A percentile compares a stretch with the other conserved stretches of the same genome.
phyloP scores from a whole-genome alignment of 2,113 vertebrate genomes.

The Bufo bufo region DNA sequence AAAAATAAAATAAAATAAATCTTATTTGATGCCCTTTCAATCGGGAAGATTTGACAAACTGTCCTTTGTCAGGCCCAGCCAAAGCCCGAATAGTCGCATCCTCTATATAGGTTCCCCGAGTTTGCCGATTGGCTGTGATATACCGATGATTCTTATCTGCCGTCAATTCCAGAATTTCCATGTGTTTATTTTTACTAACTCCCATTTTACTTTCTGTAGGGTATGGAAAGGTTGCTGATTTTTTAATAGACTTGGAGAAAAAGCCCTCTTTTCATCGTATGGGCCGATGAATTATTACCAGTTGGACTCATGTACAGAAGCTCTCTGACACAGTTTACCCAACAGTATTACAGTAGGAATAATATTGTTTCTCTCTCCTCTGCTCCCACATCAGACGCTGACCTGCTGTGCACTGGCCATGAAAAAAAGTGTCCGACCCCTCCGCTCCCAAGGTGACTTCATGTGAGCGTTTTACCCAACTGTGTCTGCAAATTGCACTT shows the following conservation, averaged over 20 bases:
- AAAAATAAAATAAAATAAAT: too few species aligned
- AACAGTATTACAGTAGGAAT: constrained; percentile 57
- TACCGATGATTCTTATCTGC: constrained; percentile 33
- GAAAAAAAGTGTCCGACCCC: constrained; percentile 24
- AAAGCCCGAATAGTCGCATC: not conserved
- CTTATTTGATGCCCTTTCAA: too few species aligned
- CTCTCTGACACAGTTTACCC: constrained; percentile 53
- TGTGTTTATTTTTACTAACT: constrained; percentile 56
- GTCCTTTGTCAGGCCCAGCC: too few species aligned
- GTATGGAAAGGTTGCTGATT: constrained; percentile 52
- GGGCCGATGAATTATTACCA: constrained; percentile 49
- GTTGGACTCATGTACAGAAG: constrained; percentile 51
- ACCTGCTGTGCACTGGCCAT: constrained; percentile 34
- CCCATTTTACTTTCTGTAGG: constrained; percentile 49
- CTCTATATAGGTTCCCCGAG: not conserved
- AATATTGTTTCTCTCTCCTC: constrained; percentile 50
- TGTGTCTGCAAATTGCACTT: constrained; percentile 24
- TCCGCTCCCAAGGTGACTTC: constrained; percentile 31
- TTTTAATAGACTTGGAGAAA: constrained; percentile 53
- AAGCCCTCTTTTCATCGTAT: constrained; percentile 53
- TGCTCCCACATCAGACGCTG: constrained; percentile 50
- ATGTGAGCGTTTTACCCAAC: constrained; percentile 2
- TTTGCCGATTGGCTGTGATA: not conserved
- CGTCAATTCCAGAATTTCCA: constrained; percentile 27
- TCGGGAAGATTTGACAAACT: too few species aligned